These are phyloP conservation scores for Platycercus adscitus DNA, from an alignment of 2,113 vertebrate species.

Conservation along the genomic window DNA sequence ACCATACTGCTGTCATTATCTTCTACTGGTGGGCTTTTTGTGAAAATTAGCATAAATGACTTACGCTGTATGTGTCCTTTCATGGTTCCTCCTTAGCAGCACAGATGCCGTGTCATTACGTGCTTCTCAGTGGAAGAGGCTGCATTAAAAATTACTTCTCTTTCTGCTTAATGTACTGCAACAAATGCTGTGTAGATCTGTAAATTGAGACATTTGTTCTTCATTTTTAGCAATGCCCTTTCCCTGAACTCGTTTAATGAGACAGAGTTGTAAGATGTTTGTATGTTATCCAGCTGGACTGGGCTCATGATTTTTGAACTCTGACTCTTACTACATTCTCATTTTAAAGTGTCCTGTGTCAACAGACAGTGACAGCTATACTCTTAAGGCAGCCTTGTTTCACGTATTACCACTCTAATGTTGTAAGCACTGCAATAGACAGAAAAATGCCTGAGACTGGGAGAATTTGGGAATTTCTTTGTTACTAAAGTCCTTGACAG, in stretches of 20 bases:
- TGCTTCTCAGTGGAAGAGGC: background rate
- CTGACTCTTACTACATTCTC: background rate
- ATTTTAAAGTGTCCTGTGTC: background rate
- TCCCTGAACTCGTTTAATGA: constrained; percentile 64
- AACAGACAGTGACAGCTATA: background rate
- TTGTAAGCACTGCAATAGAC: background rate
- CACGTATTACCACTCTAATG: background rate
- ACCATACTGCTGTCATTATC: background rate
- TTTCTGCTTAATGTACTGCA: constrained; percentile 3
- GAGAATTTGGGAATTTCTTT: background rate
- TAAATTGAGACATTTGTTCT: constrained; percentile 59
- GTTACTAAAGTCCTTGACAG: background rate
- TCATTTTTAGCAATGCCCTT: constrained; percentile 63
- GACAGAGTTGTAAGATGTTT: constrained; percentile 51
- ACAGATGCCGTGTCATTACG: background rate
- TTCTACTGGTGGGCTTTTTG: background rate
- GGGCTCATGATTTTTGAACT: background rate
- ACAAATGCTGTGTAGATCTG: background rate
- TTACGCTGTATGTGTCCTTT: background rate
- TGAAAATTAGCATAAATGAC: background rate
- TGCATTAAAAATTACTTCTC: constrained; percentile 13
- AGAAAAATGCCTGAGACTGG: background rate
- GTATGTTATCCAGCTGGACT: constrained; percentile 57
- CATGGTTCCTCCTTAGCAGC: background rate
- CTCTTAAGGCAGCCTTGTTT: background rate